phyloP scores from a whole-genome alignment of 2,113 vertebrate species.

The Etheostoma cragini region DNA sequence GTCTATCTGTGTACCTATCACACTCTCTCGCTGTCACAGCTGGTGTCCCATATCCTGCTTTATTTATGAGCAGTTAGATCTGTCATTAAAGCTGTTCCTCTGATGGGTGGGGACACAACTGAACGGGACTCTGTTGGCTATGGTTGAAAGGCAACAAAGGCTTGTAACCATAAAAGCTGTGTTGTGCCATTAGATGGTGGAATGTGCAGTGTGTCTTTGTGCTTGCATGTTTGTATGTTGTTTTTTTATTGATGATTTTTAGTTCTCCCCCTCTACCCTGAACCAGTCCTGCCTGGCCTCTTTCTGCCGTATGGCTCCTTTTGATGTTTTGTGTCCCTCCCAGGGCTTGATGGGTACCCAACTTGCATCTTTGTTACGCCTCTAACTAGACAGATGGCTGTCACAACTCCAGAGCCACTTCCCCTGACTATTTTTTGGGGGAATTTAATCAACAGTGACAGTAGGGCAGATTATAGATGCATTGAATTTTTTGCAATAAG shows the following conservation, averaged over 20 bases:
- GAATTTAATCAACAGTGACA: neutral
- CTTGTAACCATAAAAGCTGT: conserved; percentile 37
- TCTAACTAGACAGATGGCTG: conserved; percentile 42
- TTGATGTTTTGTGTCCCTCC: conserved; percentile 60
- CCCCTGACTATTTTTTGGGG: neutral
- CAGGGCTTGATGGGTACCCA: conserved; percentile 35
- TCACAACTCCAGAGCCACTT: conserved; percentile 14
- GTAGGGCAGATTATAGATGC: neutral
- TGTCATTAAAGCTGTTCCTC: conserved; percentile 67
- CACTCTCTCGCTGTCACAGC: conserved; percentile 59
- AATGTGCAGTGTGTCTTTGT: conserved; percentile 17
- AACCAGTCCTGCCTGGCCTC: conserved; percentile 37
- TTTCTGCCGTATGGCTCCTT: conserved; percentile 50
- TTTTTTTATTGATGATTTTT: conserved; percentile 1
- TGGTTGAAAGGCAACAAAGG: conserved; percentile 49
- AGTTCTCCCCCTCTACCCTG: neutral
- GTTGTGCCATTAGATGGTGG: conserved; percentile 37
- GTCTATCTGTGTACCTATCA: conserved; percentile 38
- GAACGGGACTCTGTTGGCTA: conserved; percentile 38
- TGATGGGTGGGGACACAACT: conserved; percentile 55
- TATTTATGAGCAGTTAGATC: conserved; percentile 81
- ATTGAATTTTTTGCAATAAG: neutral
- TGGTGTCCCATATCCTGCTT: conserved; percentile 75
- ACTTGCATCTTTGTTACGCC: conserved; percentile 36
- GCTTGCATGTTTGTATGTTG: conserved; percentile 32